Percentiles rank a stretch among this genome's conserved stretches.
Conservation (phyloP, 2,888 invertebrate species). For the Cacoxenus indagator region DNA sequence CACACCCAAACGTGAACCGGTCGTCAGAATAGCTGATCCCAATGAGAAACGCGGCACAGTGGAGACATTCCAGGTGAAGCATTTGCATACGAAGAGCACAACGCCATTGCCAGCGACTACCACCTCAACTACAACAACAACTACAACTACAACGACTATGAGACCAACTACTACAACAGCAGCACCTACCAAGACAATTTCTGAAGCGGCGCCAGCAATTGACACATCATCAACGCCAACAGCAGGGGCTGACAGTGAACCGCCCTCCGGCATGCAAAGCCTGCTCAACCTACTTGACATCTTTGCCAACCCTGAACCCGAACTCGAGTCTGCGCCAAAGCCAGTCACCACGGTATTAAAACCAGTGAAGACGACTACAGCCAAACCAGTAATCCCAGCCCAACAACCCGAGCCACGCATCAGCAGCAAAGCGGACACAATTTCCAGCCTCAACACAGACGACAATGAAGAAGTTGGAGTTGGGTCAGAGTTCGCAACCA, state of each 20-base stretch:
- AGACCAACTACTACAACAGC: slow-evolving; percentile 21
- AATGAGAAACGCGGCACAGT: slow-evolving; percentile 64
- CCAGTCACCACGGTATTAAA: slow-evolving; percentile 45
- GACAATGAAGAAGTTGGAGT: slow-evolving; percentile 32
- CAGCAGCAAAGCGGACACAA: slow-evolving; percentile 48
- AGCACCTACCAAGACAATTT: slow-evolving; percentile 23
- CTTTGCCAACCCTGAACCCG: slow-evolving; percentile 46
- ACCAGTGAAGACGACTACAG: slow-evolving; percentile 38
- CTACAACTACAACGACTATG: slow-evolving; percentile 32
- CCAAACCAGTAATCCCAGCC: not conserved
- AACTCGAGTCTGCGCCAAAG: slow-evolving; percentile 39
- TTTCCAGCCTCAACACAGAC: slow-evolving; percentile 43
- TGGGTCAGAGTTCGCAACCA: slow-evolving; percentile 44
- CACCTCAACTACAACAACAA: slow-evolving; percentile 36
- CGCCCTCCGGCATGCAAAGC: slow-evolving; percentile 58
- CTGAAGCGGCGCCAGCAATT: slow-evolving; percentile 12
- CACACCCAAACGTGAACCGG: slow-evolving; percentile 65
- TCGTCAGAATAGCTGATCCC: slow-evolving; percentile 64
- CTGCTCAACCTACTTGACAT: slow-evolving; percentile 67
- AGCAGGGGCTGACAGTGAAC: slow-evolving; percentile 35
- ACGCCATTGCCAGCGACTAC: slow-evolving; percentile 44
- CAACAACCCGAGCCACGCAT: slow-evolving; percentile 53
- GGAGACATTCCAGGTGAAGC: slow-evolving; percentile 67
- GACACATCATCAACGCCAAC: slow-evolving; percentile 25
- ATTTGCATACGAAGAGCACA: slow-evolving; percentile 66